Evolutionary conservation across 2,797 vertebrate species (phyloP).

Genomic region (Enteromius mattozi): DNA sequence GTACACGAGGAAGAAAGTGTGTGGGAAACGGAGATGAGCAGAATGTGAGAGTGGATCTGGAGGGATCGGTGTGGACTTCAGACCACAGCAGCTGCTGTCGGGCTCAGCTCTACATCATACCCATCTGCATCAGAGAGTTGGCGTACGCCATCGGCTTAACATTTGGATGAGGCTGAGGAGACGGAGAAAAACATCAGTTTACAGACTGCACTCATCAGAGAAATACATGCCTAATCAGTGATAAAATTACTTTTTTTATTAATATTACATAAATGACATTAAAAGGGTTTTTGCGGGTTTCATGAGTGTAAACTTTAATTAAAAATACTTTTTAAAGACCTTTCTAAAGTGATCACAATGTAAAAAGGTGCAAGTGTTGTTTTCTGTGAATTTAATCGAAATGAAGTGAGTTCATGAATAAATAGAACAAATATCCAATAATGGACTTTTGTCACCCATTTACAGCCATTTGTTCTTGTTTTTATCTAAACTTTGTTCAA

Average conservation of each 20-base stretch:
- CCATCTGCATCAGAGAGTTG: slow-evolving; percentile 92
- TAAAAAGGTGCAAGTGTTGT: not conserved
- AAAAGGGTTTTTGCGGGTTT: not conserved
- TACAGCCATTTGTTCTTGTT: not conserved
- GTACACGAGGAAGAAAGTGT: slow-evolving; percentile 23
- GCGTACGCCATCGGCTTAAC: slow-evolving; percentile 96
- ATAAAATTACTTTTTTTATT: not conserved
- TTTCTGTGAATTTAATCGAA: not conserved
- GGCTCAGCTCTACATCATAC: slow-evolving; percentile 86
- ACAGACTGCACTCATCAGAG: not conserved
- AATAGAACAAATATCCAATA: not conserved
- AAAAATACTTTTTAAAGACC: not conserved
- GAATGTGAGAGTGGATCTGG: slow-evolving; percentile 41
- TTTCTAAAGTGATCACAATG: not conserved
- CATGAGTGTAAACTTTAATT: not conserved
- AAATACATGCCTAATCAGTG: not conserved
- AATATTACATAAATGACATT: not conserved
- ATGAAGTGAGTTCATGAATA: not conserved
- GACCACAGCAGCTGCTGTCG: slow-evolving; percentile 69
- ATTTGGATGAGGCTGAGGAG: slow-evolving; percentile 91
- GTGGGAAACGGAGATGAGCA: slow-evolving; percentile 31
- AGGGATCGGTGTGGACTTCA: slow-evolving; percentile 50
- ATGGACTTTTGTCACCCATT: not conserved
- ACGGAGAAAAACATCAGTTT: not conserved
- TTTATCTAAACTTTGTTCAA: not conserved